Base-by-base conservation (phyloP, 2,797 vertebrate genomes). In the Lepilemur ruficaudatus region DNA sequence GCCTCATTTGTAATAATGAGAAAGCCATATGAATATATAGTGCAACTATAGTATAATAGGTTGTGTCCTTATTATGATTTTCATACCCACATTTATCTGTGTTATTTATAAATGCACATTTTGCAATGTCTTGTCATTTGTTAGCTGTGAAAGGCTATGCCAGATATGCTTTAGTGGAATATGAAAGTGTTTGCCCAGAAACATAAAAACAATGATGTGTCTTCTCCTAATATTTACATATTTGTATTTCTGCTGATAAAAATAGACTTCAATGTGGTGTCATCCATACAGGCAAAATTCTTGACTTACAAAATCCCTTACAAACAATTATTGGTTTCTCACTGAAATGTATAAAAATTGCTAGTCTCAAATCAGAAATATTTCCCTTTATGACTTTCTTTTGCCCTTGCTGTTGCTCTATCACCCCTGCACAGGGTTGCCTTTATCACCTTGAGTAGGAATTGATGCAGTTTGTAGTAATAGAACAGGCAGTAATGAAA, bases 121-220 rank as follows among this genome's bases (percentile, higher is more conserved):
- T 97, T 97, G 41, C 85, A 95, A 76, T 46, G 65, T 95, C 95
- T 98, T 98, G 96, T 98, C 97, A 96, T 98, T 98, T 98, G 76
- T 89, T 80, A 83, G 69, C 90, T 96, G 96, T 95, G 96, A 97
- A 98, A 97, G 95, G 91, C 80, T 97, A 93, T 59, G 48, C 32
- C 63, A 94, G 59, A 88, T 91, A 91, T 73, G 88, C 65, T 80
- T 96, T 59, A 86, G 84, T n/a, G 50, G 50, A 97, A 96, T 98
- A 95, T 88, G 93, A 95, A 97, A 95, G 30, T 73, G 76, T 65
- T 92, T 96, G 92, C 23, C 52, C 91, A 73, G 25, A 98, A 97
- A 97, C 38, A 87, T 63, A 57, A 94, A 93, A 91, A 73, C 61
- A 41, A 41, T 79, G 82, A 84, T 70, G 17, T 90, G 13, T 59